Evolutionary conservation across 2,888 invertebrate genomes (phyloP), one percentile per base, ranked within the genome.

Genomic region (Oxyteleia sp.): DNA sequence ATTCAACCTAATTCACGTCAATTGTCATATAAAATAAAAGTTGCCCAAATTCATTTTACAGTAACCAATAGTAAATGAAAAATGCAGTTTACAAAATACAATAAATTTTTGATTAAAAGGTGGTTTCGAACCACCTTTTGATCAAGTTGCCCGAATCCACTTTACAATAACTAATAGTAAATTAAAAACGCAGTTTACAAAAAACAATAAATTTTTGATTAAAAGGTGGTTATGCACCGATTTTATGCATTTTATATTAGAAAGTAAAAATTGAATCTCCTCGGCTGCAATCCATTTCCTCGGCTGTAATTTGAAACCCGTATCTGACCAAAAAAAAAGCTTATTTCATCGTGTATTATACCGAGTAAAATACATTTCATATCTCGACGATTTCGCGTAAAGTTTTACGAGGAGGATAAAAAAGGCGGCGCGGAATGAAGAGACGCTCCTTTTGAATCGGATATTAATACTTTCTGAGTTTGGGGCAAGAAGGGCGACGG

Each of bases 391-490:
- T 71, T 71, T 32, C 32, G 47, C 38, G 4, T 11, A 57, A 81
- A 81, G 68, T 47, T 66, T 64, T 18, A 26, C 45, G 16, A 20
- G 49, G 18, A 53, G 43, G 26, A 35, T 11, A 32, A 49, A 64
- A 57, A 32, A 59, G 35, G 18, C 13, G 26, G 4, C 38, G 45
- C 16, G 16, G 49, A 68, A 68, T 74, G 74, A 59, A 68, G 61
- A 41, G 55, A 23, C 23, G 20, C 23, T 23, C 5, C 63, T 26
- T 55, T 71, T 64, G 71, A 71, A 83, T 75, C 68, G 57, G 38
- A 72, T 83, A 75, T 79, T 79, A 79, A 75, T 83, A 79, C 75
- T 79, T 75, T 74, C 20, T 26, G 29, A 66, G 78, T 79, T 74
- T 35, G 35, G 16, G 38, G 15, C 43, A 59, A 53, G 32, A 13